Evolutionary conservation across 2,113 vertebrate genomes (phyloP).

Genomic region (Lontra canadensis): DNA sequence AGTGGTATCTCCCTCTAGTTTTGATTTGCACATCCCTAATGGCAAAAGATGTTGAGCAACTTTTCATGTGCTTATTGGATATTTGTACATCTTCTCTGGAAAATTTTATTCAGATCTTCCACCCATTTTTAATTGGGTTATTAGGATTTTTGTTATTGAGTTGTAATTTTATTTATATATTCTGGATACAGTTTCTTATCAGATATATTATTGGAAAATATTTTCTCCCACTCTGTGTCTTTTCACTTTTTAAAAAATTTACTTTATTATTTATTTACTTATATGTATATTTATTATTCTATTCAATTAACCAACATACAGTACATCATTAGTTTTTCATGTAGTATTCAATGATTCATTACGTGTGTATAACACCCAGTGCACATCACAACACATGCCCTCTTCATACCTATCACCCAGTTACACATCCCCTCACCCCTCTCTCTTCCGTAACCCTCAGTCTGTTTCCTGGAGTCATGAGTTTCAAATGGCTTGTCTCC

Average conservation of each 20-base stretch:
- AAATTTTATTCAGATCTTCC: not conserved
- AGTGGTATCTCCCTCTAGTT: not conserved
- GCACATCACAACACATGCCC: no score
- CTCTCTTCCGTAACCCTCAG: not conserved
- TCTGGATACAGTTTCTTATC: not conserved
- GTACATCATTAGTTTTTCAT: no score
- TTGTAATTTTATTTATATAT: not conserved
- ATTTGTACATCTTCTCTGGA: not conserved
- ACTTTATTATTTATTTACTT: not conserved
- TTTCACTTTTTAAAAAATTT: not conserved
- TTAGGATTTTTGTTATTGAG: not conserved
- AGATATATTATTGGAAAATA: not conserved
- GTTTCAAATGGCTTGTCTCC: no score
- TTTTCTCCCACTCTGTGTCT: not conserved
- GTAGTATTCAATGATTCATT: no score
- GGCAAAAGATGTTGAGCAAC: not conserved
- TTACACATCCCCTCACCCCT: not conserved
- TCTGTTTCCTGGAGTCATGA: no score
- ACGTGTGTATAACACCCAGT: no score
- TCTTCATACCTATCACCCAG: no score
- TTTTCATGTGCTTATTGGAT: not conserved
- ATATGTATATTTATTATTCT: not conserved
- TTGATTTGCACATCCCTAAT: constrained; percentile 16
- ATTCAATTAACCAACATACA: no score
- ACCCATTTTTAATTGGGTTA: not conserved